These are phyloP conservation scores for Papilio xuthus DNA, from an alignment of 1,140 invertebrate species.

Conservation along the genomic window DNA sequence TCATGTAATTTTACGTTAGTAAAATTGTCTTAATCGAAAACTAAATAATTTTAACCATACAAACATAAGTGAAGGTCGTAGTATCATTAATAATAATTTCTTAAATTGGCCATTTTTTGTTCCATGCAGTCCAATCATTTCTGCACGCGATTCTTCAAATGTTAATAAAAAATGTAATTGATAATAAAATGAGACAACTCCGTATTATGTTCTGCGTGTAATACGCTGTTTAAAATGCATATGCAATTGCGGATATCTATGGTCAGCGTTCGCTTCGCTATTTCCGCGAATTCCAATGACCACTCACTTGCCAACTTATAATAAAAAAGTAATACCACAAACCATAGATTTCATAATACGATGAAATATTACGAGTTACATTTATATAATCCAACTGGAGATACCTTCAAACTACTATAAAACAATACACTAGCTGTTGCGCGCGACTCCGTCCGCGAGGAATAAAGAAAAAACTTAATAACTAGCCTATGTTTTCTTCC, in stretches of 20 bases:
- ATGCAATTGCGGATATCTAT: no score
- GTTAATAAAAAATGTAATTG: not conserved
- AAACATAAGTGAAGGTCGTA: not conserved
- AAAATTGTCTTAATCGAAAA: not conserved
- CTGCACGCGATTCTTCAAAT: not conserved
- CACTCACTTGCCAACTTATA: not conserved
- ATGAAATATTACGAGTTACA: not conserved
- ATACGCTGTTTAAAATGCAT: no score
- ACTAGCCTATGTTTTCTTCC: no score
- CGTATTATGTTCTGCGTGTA: not conserved
- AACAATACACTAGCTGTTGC: no score
- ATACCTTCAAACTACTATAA: no score
- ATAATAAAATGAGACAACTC: not conserved
- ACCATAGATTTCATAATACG: not conserved
- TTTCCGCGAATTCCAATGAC: no score
- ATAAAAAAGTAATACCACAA: not conserved
- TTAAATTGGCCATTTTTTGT: not conserved
- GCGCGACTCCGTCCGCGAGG: no score
- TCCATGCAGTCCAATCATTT: not conserved
- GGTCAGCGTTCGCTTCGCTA: no score
- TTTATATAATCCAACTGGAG: not conserved
- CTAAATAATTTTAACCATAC: slow-evolving; percentile 11
- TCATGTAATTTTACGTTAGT: not conserved
- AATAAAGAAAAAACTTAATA: no score
- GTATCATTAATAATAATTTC: not conserved